phyloP scores from a whole-genome alignment of 2,888 invertebrate genomes.

The Lobophora halterata region DNA sequence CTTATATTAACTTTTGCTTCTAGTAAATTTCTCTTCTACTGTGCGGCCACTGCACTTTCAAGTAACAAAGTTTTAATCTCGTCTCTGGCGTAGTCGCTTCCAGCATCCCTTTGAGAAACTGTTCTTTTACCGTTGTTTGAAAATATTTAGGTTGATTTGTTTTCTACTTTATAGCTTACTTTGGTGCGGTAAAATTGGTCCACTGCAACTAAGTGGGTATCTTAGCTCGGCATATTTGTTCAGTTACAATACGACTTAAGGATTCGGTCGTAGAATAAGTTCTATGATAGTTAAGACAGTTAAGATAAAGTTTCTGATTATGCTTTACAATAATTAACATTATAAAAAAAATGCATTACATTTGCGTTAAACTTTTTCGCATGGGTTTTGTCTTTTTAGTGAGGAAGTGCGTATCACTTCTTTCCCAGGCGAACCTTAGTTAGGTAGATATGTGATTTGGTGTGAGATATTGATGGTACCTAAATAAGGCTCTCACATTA shows the following conservation, averaged over 20 bases:
- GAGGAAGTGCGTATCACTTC: too few species aligned
- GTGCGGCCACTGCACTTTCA: constrained; percentile 69
- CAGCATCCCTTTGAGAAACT: constrained; percentile 31
- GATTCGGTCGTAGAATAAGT: too few species aligned
- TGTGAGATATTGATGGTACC: constrained; percentile 1
- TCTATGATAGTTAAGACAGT: too few species aligned
- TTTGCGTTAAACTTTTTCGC: too few species aligned
- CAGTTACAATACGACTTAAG: background rate
- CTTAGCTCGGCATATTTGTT: background rate
- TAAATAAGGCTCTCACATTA: constrained; percentile 14
- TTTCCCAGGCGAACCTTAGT: too few species aligned
- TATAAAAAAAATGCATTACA: too few species aligned
- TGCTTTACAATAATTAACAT: too few species aligned
- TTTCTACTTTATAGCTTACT: constrained; percentile 10
- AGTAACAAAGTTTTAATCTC: constrained; percentile 75
- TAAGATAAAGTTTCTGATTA: too few species aligned
- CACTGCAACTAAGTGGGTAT: constrained; percentile 1
- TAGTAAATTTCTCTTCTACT: constrained; percentile 71
- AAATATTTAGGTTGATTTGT: constrained; percentile 24
- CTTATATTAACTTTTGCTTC: constrained; percentile 76
- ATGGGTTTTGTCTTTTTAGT: too few species aligned
- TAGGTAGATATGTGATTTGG: background rate
- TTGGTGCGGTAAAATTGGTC: constrained; percentile 7
- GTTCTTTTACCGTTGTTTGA: constrained; percentile 32
- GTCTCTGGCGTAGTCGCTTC: constrained; percentile 44